These are phyloP conservation scores for Rattus rattus DNA, from an alignment of 2,113 vertebrate genomes.

Conservation along the genomic window DNA sequence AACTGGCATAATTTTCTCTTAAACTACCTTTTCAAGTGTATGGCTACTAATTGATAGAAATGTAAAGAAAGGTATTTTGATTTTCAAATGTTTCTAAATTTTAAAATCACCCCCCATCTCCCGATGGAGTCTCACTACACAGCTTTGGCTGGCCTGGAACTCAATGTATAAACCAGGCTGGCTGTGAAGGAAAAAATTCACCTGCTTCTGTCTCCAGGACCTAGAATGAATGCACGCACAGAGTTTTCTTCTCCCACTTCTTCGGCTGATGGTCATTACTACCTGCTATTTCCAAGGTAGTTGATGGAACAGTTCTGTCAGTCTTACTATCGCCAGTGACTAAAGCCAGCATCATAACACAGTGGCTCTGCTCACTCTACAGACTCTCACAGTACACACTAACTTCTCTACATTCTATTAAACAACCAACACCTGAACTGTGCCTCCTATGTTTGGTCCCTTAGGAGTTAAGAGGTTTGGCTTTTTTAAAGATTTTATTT, in stretches of 20 bases:
- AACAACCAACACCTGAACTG: conserved; percentile 44
- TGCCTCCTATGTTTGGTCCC: not conserved
- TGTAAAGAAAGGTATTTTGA: conserved; percentile 43
- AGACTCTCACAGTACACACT: not conserved
- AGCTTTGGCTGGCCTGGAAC: not conserved
- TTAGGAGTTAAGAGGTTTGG: not conserved
- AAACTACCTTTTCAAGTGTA: conserved; percentile 28
- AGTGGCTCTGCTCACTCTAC: not conserved
- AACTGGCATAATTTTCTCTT: not conserved
- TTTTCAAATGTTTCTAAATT: not conserved
- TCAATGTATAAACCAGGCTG: not conserved
- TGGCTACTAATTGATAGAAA: conserved; percentile 22
- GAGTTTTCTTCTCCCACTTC: no score
- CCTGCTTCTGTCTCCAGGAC: not conserved
- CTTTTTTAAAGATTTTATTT: not conserved
- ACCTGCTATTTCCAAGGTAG: not conserved
- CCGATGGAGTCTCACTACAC: not conserved
- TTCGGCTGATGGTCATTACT: not conserved
- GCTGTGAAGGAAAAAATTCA: not conserved
- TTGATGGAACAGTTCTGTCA: not conserved
- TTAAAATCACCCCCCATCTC: not conserved
- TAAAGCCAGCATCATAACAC: not conserved
- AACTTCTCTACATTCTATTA: conserved; percentile 26
- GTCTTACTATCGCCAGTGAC: not conserved
- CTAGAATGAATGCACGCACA: not conserved